Evolutionary conservation across 2,113 vertebrate genomes (phyloP).

Genomic region (Phodopus roborovskii): DNA sequence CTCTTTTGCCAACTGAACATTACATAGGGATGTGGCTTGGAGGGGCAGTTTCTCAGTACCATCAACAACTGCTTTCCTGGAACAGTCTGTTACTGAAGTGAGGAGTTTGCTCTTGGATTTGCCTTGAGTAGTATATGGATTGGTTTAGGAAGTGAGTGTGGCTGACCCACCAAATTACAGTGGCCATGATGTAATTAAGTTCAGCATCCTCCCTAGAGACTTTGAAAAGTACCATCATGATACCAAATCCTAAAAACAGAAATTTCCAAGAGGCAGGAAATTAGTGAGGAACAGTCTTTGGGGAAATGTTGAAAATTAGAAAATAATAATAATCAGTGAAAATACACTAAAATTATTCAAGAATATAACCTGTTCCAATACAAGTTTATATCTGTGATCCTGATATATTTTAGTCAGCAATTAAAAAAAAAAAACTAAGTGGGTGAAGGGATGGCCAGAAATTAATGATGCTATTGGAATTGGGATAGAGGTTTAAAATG

Average conservation of each 20-base stretch:
- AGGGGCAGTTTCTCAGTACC: conserved; percentile 81
- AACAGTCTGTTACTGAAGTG: conserved; percentile 74
- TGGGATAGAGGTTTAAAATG: neutral
- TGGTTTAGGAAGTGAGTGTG: conserved; percentile 85
- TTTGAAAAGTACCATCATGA: conserved; percentile 85
- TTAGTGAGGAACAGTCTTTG: conserved; percentile 82
- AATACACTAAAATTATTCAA: conserved; percentile 78
- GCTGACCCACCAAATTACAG: conserved; percentile 86
- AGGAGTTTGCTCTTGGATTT: conserved; percentile 76
- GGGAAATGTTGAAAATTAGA: conserved; percentile 84
- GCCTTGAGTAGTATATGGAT: conserved; percentile 73
- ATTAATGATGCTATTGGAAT: neutral
- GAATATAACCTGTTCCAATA: conserved; percentile 37
- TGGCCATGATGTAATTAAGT: conserved; percentile 86
- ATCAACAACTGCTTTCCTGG: conserved; percentile 81
- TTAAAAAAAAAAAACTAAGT: neutral
- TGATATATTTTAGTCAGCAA: conserved; percentile 1
- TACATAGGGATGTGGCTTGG: conserved; percentile 71
- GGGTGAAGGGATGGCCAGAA: neutral
- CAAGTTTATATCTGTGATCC: neutral
- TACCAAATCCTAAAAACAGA: conserved; percentile 82
- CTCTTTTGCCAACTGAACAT: conserved; percentile 73
- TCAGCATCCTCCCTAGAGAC: conserved; percentile 83
- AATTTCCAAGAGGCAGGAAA: conserved; percentile 85
- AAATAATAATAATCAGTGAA: conserved; percentile 72